Evolutionary conservation across 2,888 invertebrate genomes (phyloP).

Genomic region (Cephus spinipes): DNA sequence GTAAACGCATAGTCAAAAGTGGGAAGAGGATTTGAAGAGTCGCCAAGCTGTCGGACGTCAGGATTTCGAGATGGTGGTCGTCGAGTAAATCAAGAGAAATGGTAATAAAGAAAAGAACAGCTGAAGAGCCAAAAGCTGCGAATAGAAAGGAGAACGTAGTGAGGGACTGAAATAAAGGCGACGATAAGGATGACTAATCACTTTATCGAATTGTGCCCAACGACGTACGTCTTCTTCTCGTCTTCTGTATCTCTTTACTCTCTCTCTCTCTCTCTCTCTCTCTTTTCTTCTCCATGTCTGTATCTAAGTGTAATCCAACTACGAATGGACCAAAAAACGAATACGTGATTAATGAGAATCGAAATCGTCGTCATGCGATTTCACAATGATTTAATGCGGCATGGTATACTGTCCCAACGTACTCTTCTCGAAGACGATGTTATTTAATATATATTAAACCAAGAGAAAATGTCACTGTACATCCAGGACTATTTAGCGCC

Average conservation of each 20-base stretch:
- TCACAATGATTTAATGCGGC: background rate
- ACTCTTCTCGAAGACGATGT: background rate
- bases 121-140: background rate
- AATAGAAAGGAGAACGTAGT: background rate
- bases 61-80: background rate
- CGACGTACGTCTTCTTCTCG: background rate
- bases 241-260: background rate
- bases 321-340: background rate
- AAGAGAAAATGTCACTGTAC: background rate
- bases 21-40: background rate
- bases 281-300: background rate
- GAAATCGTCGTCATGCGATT: background rate
- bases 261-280: background rate
- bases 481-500: background rate
- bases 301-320: background rate
- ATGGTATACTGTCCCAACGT: background rate
- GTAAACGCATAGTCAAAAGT: constrained; percentile 35
- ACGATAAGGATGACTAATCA: background rate
- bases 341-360: background rate
- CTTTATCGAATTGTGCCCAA: background rate
- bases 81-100: background rate
- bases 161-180: background rate
- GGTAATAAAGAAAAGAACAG: background rate
- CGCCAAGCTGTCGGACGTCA: background rate
- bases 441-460: background rate